These are phyloP conservation scores for Agriotes lineatus DNA, from an alignment of 2,888 invertebrate genomes.

Conservation along the genomic window DNA sequence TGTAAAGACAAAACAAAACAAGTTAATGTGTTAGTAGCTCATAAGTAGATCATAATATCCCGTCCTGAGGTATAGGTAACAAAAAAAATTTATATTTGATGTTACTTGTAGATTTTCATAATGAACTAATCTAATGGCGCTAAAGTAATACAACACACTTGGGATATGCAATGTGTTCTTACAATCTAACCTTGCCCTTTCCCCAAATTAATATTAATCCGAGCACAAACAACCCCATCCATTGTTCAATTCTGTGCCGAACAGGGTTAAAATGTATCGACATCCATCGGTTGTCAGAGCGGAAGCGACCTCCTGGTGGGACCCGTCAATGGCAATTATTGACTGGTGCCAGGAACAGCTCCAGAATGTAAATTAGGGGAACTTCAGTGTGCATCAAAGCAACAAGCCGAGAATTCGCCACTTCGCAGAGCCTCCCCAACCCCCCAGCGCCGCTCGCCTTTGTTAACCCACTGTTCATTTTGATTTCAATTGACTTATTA, in stretches of 20 bases:
- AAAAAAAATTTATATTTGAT: no score
- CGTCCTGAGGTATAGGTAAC: no score
- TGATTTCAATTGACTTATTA: conserved; percentile 57
- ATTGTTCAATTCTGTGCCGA: neutral
- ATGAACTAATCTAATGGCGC: no score
- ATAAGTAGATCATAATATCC: no score
- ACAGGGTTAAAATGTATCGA: conserved; percentile 44
- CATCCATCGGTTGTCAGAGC: conserved; percentile 37
- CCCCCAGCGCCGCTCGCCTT: conserved; percentile 38
- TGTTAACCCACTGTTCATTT: conserved; percentile 54
- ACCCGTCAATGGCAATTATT: conserved; percentile 57
- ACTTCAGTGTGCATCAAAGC: conserved; percentile 59
- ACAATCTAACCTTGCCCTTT: no score
- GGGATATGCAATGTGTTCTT: no score
- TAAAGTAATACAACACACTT: no score
- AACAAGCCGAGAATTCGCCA: conserved; percentile 58
- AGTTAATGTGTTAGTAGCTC: no score
- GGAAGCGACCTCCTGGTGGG: conserved; percentile 48
- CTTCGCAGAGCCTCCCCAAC: conserved; percentile 46
- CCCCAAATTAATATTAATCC: neutral
- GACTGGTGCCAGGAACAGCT: conserved; percentile 58
- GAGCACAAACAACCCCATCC: neutral
- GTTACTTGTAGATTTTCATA: no score
- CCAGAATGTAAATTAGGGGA: conserved; percentile 60
- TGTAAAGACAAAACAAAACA: no score